Conservation (phyloP, 2,113 vertebrate genomes). For the Pipa parva region DNA sequence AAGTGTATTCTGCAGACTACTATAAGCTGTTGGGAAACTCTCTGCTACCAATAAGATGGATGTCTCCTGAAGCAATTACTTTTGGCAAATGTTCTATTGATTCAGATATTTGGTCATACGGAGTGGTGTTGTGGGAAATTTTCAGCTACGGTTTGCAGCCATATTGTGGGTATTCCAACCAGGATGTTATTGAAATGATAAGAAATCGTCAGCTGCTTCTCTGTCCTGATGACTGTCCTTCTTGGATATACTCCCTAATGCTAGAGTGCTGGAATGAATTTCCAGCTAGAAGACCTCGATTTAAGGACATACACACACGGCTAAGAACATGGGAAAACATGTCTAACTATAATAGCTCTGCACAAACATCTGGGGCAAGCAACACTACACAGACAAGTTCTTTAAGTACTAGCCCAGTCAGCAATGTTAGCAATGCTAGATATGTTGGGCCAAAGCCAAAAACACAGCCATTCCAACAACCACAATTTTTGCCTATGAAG, state of each 20-base stretch:
- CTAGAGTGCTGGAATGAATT: slow-evolving; percentile 94
- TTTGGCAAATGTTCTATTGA: slow-evolving; percentile 91
- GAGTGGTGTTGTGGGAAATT: slow-evolving; percentile 92
- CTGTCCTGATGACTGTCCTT: slow-evolving; percentile 90
- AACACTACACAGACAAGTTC: slow-evolving; percentile 96
- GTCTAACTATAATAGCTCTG: slow-evolving; percentile 86
- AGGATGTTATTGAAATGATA: slow-evolving; percentile 95
- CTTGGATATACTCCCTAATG: slow-evolving; percentile 92
- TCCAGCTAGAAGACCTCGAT: slow-evolving; percentile 82
- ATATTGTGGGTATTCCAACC: slow-evolving; percentile 93
- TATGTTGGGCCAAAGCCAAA: slow-evolving; percentile 86
- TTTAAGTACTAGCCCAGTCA: slow-evolving; percentile 91
- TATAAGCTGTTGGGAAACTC: slow-evolving; percentile 81
- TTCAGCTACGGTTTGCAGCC: slow-evolving; percentile 96
- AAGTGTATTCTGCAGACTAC: slow-evolving; percentile 95
- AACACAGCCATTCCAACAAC: slow-evolving; percentile 78
- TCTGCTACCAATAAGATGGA: slow-evolving; percentile 91
- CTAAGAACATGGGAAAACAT: slow-evolving; percentile 89
- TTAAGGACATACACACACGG: slow-evolving; percentile 90
- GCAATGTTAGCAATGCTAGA: slow-evolving; percentile 84
- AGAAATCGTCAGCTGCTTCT: slow-evolving; percentile 80
- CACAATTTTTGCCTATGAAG: slow-evolving; percentile 88
- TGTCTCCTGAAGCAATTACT: slow-evolving; percentile 91
- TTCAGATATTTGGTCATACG: slow-evolving; percentile 95
- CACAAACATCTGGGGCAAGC: slow-evolving; percentile 88